phyloP scores from a whole-genome alignment of 2,888 invertebrate genomes.

The Drosophila longiperda region DNA sequence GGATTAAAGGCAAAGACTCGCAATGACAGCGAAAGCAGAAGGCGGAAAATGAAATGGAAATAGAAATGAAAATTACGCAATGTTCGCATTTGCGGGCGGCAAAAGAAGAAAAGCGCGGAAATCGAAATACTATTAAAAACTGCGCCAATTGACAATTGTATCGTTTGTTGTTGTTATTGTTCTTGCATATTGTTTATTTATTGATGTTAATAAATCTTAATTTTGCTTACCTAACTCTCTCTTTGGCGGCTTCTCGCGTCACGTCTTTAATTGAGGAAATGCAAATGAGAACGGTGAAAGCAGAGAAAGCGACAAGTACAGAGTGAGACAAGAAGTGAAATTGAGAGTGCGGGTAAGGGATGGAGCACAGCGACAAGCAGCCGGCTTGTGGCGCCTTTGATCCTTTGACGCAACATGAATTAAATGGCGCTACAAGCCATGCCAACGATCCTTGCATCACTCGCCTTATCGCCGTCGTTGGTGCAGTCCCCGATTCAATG shows the following conservation, averaged over 20 bases:
- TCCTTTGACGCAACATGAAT: conserved; percentile 81
- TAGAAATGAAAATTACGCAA: conserved; percentile 45
- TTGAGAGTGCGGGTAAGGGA: conserved; percentile 7
- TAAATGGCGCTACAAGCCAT: conserved; percentile 65
- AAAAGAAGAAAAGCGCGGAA: conserved; percentile 52
- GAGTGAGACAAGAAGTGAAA: conserved; percentile 12
- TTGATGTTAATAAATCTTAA: conserved; percentile 78
- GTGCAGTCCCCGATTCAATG: conserved; percentile 36
- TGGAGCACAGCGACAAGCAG: conserved; percentile 30
- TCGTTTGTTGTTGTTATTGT: conserved; percentile 19
- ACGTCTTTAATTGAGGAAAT: conserved; percentile 65
- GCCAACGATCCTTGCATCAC: conserved; percentile 46
- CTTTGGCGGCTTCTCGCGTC: conserved; percentile 69
- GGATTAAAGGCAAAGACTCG: conserved; percentile 53
- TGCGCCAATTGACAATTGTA: conserved; percentile 39
- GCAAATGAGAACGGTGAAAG: conserved; percentile 72
- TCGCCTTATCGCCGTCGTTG: conserved; percentile 59
- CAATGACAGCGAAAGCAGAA: conserved; percentile 61
- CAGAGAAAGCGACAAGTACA: conserved; percentile 24
- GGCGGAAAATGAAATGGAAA: conserved; percentile 38
- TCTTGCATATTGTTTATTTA: conserved; percentile 70
- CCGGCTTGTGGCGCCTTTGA: conserved; percentile 80
- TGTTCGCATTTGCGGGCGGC: conserved; percentile 25
- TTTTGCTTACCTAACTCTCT: conserved; percentile 66
- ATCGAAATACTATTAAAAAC: conserved; percentile 29